phyloP scores from a whole-genome alignment of 37 sponge, comb jelly and placozoan species.

The Spongilla lacustris region DNA sequence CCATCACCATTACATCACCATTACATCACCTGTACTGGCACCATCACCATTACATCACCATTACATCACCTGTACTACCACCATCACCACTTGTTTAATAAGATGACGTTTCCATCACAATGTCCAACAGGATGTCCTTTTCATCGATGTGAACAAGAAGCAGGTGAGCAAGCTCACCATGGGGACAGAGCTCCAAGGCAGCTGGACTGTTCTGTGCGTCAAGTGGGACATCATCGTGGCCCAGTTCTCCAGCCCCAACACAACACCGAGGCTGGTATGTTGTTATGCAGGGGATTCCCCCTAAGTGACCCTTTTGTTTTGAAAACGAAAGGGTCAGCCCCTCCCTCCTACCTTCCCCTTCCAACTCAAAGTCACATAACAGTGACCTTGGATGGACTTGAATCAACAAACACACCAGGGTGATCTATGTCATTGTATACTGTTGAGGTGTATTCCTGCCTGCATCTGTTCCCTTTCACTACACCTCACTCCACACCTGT shows the following conservation, averaged over 20 bases:
- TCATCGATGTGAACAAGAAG: constrained; percentile 19
- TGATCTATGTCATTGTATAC: too few species aligned
- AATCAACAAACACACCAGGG: too few species aligned
- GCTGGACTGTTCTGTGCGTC: constrained; percentile 82
- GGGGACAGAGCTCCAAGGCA: constrained; percentile 26
- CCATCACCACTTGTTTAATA: neutral
- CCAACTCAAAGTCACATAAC: too few species aligned
- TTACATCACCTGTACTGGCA: too few species aligned
- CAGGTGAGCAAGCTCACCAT: constrained; percentile 13
- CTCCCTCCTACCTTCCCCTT: too few species aligned
- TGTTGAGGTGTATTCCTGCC: too few species aligned
- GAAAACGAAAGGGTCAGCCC: too few species aligned
- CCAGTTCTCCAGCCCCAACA: constrained; percentile 60
- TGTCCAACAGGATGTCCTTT: neutral
- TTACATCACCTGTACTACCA: neutral
- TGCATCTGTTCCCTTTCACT: too few species aligned
- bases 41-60: neutral
- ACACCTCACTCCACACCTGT: too few species aligned
- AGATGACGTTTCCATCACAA: neutral
- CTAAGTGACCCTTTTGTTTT: too few species aligned
- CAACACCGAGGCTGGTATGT: constrained; percentile 66
- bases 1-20: neutral
- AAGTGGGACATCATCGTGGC: constrained; percentile 59
- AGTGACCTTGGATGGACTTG: too few species aligned
- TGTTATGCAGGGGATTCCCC: neutral